Evolutionary conservation across 2,888 invertebrate genomes (phyloP).

Genomic region (Lasioglossum figueresi): DNA sequence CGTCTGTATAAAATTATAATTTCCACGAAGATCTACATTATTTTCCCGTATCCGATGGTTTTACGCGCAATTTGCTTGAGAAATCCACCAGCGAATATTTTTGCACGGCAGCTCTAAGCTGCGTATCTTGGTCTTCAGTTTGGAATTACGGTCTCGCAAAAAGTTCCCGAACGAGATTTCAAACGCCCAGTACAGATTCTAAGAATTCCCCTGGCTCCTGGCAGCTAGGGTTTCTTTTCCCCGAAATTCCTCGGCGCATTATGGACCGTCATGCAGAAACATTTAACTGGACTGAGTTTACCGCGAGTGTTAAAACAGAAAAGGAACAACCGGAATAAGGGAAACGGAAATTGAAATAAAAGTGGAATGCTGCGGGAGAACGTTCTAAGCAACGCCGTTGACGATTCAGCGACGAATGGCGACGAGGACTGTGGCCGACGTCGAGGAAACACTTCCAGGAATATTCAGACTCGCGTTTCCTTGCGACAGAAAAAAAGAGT

Average conservation of each 20-base stretch:
- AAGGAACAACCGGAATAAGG: background rate
- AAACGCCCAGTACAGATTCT: background rate
- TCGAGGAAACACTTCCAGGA: background rate
- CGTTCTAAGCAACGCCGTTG: background rate
- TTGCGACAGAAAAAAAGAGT: background rate
- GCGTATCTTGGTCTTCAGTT: background rate
- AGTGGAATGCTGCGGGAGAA: background rate
- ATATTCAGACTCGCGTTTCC: background rate
- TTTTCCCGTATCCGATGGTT: background rate
- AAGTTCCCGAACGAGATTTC: background rate
- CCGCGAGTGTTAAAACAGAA: background rate
- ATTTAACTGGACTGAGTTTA: constrained; percentile 11
- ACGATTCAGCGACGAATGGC: constrained; percentile 1
- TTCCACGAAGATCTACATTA: background rate
- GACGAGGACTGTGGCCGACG: background rate
- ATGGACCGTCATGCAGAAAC: background rate
- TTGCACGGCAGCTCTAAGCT: background rate
- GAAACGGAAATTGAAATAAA: background rate
- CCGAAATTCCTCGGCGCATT: background rate
- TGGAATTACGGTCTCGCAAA: background rate
- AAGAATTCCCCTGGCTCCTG: background rate
- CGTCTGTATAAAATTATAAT: too few relatives aligned
- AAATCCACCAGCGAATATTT: constrained; percentile 22
- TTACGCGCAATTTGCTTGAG: constrained; percentile 26
- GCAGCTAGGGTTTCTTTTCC: background rate